Evolutionary conservation across 2,113 vertebrate species (phyloP), one percentile per base, ranked within the genome.

Genomic region (Haliaeetus leucogaster): DNA sequence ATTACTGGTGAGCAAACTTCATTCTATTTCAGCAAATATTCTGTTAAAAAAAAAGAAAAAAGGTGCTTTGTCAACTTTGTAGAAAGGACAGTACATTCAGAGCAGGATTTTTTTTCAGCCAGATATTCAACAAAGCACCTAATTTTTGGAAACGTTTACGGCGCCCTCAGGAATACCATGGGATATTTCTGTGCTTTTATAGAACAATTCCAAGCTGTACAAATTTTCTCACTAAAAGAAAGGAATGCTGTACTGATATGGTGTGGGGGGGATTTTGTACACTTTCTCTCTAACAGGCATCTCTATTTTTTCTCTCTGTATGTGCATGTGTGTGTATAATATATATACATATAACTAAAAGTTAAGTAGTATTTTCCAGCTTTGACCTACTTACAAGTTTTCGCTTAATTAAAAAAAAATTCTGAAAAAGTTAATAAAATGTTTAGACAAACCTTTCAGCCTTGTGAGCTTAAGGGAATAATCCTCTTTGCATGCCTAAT

Each of bases 351-450:
- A 71, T 71, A 95, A 59, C 20, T 29, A 79, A 27, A 94, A 95
- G 72, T 52, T 79, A 81, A 89, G 50, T 40, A 59, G 63, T 70
- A 67, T 90, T 97, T 93, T 94, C 38, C 82, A 94, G 70, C 84
- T 90, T 85, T 88, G 89, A 85, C 78, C 71, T 89, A 85, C 86
- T 93, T 96, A 90, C 34, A 87, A 73, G 62, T 85, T 97, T 90
- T 95, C 78, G 70, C 95, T 91, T 97, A 96, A 95, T 94, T 89
- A 91, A 92, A 97, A 97, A 89, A 82, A 92, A 91, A 58, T 12
- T 61, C 81, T 87, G 83, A 65, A 95, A 92, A 95, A 91, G 92
- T 91, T 97, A 96, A 97, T 96, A 87, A 95, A 95, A 94, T 96
- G 94, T 97, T 97, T 95, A 96, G 95, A 91, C 66, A 89, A 96